phyloP scores from a whole-genome alignment of 2,888 invertebrate genomes.

The Drosophila acutilabella region DNA sequence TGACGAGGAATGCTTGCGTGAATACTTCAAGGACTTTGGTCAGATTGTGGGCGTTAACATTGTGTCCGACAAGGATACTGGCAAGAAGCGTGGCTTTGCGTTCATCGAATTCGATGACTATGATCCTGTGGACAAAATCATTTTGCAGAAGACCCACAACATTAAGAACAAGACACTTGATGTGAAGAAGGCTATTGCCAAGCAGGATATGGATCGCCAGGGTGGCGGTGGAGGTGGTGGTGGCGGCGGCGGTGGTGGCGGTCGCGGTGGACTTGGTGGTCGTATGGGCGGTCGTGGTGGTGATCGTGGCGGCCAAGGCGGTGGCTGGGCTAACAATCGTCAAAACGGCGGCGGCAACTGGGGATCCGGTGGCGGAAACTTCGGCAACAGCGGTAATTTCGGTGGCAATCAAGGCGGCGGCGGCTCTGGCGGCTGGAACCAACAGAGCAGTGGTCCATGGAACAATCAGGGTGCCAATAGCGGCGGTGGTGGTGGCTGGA shows the following conservation, averaged over 20 bases:
- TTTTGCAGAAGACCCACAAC: conserved; percentile 91
- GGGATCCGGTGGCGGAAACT: conserved; percentile 78
- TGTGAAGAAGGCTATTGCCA: conserved; percentile 96
- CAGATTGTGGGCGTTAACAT: conserved; percentile 94
- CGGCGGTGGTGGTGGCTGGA: conserved; percentile 81
- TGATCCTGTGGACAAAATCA: conserved; percentile 97
- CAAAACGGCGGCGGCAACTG: conserved; percentile 83
- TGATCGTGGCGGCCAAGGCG: conserved; percentile 70
- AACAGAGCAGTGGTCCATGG: conserved; percentile 80
- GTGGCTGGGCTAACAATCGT: conserved; percentile 70
- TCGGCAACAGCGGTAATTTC: conserved; percentile 82
- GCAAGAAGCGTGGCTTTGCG: conserved; percentile 97
- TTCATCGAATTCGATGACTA: conserved; percentile 99
- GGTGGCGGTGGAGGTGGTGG: conserved; percentile 86
- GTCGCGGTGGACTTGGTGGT: conserved; percentile 83
- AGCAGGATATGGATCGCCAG: conserved; percentile 91
- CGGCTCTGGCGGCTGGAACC: conserved; percentile 84
- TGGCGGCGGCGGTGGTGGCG: conserved; percentile 86
- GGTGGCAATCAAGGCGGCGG: conserved; percentile 76
- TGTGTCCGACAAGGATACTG: conserved; percentile 96
- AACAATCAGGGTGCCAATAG: conserved; percentile 78
- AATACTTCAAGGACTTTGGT: conserved; percentile 93
- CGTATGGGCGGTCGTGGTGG: conserved; percentile 65
- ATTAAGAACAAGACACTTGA: conserved; percentile 94
- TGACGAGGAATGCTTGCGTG: conserved; percentile 94